Percentiles rank a stretch among this genome's conserved stretches.
These are phyloP conservation scores for Mustelus asterias DNA, from an alignment of 2,113 vertebrate species.

Conservation along the genomic window DNA sequence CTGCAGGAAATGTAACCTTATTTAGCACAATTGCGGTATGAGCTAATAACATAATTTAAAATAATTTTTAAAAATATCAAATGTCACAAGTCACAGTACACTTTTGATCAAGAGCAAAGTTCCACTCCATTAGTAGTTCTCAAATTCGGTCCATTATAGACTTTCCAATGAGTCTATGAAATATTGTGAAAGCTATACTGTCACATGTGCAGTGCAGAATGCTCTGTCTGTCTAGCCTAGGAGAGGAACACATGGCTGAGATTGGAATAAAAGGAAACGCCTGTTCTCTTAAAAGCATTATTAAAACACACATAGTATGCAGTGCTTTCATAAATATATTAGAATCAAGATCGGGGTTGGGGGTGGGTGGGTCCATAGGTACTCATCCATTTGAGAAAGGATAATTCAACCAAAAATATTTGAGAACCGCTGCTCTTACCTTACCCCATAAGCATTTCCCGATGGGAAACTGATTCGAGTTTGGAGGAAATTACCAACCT, in stretches of 20 bases:
- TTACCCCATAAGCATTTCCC: not conserved
- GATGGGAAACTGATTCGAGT: not conserved
- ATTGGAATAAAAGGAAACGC: not conserved
- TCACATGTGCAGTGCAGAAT: not conserved
- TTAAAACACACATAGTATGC: not conserved
- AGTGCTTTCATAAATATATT: not conserved
- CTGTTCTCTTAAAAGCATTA: not conserved
- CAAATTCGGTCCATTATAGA: not conserved
- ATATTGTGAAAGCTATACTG: not conserved
- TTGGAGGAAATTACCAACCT: conserved; percentile 55
- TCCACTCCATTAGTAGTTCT: not conserved
- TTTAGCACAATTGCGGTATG: not conserved
- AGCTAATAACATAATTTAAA: not conserved
- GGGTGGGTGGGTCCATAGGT: not conserved
- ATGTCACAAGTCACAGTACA: not conserved
- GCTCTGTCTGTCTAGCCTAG: not conserved
- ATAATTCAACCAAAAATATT: not conserved
- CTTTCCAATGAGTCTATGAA: not conserved
- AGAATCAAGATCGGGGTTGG: not conserved
- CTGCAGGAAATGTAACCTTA: conserved; percentile 51
- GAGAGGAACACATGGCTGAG: not conserved
- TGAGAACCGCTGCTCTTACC: not conserved
- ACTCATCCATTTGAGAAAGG: not conserved
- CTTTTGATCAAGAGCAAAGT: not conserved
- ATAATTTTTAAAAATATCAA: not conserved